A percentile compares a stretch with the other conserved stretches of the same genome.
These are phyloP conservation scores for Datnioides undecimradiatus DNA, from an alignment of 2,113 vertebrate genomes.

Conservation along the genomic window DNA sequence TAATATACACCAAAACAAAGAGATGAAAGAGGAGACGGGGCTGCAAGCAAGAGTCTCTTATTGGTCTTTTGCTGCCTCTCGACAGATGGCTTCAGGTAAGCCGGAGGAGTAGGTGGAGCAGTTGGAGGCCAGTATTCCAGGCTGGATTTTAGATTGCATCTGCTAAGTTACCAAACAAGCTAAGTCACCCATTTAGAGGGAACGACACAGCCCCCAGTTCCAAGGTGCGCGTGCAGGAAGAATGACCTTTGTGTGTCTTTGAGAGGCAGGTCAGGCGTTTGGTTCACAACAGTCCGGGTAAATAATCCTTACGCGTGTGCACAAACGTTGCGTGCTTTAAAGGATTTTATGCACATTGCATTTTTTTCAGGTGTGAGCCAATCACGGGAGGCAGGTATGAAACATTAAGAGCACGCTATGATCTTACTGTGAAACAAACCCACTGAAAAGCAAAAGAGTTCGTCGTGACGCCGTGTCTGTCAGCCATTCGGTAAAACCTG, in stretches of 20 bases:
- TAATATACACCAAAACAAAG: conserved; percentile 39
- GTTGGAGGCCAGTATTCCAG: conserved; percentile 31
- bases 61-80: conserved; percentile 26
- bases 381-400: not conserved
- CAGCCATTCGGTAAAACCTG: not conserved
- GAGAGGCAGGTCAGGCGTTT: not conserved
- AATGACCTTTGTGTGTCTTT: not conserved
- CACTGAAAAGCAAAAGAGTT: not conserved
- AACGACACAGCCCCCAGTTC: not conserved
- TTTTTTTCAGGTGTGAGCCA: conserved; percentile 1
- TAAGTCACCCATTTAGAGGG: conserved; percentile 8
- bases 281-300: not conserved
- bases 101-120: conserved; percentile 40
- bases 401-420: not conserved
- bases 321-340: too few relatives aligned
- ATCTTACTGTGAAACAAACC: not conserved
- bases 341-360: too few relatives aligned
- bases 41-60: conserved; percentile 14
- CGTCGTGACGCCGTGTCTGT: not conserved
- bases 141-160: conserved; percentile 42
- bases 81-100: conserved; percentile 56
- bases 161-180: conserved; percentile 34
- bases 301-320: not conserved
- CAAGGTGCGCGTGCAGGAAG: not conserved
- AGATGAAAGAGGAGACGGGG: conserved; percentile 32